Evolutionary conservation across 1,140 invertebrate genomes (phyloP).

Genomic region (Laupala kohalensis): DNA sequence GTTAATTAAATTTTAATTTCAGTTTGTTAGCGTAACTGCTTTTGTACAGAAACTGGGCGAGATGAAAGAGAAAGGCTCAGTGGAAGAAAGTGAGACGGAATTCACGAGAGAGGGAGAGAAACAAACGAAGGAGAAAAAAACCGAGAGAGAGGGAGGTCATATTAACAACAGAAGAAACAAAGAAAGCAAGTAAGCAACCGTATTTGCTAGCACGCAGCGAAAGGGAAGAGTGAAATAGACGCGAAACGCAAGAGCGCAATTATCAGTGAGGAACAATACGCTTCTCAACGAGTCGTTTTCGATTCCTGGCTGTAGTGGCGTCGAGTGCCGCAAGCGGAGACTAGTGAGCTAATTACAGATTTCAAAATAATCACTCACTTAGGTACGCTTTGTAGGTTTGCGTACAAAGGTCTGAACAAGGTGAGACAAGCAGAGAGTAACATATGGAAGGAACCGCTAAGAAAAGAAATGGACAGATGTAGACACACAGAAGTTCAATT

Average conservation of each 20-base stretch:
- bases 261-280: background rate
- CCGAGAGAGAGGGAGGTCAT: background rate
- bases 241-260: no score
- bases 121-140: background rate
- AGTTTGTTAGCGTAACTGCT: slow-evolving; percentile 22
- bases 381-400: background rate
- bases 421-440: no score
- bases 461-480: no score
- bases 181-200: background rate
- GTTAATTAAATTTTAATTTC: slow-evolving; percentile 27
- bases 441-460: no score
- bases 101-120: background rate
- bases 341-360: background rate
- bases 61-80: background rate
- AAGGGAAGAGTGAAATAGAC: background rate
- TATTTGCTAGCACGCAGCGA: background rate
- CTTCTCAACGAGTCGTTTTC: background rate
- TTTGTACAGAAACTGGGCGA: slow-evolving; percentile 1
- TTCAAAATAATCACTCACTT: background rate
- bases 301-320: background rate
- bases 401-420: no score
- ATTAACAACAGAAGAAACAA: background rate
- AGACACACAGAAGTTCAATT: no score
- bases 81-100: background rate
- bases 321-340: background rate